Conservation (phyloP, 1,140 invertebrate species). For the Drosophila grimshawi region DNA sequence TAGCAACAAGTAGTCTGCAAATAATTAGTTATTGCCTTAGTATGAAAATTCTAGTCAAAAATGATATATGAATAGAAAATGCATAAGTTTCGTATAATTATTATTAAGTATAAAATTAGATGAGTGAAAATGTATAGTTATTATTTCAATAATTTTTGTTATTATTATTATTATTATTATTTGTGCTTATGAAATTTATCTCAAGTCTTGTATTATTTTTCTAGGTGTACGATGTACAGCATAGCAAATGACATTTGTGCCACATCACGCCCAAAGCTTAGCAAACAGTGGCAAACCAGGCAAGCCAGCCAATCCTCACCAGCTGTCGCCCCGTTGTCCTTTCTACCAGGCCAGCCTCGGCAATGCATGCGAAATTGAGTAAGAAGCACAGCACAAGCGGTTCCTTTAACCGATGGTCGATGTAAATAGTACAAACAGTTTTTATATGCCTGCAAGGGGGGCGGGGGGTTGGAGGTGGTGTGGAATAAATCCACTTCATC, state of each 20-base stretch:
- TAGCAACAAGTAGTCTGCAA: too few species aligned
- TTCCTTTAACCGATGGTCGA: conserved; percentile 68
- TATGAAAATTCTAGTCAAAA: not conserved
- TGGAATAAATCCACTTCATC: conserved; percentile 60
- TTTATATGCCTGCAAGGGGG: not conserved
- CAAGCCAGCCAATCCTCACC: conserved; percentile 22
- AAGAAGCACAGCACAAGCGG: conserved; percentile 40
- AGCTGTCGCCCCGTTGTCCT: conserved; percentile 13
- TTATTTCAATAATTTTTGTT: too few species aligned
- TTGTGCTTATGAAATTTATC: too few species aligned
- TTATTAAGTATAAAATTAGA: too few species aligned
- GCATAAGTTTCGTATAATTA: too few species aligned
- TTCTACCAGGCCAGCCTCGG: conserved; percentile 21
- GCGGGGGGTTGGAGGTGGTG: conserved; percentile 3
- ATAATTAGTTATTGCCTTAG: not conserved
- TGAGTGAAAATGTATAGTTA: too few species aligned
- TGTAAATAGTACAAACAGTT: conserved; percentile 65
- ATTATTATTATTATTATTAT: too few species aligned
- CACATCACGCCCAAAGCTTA: conserved; percentile 59
- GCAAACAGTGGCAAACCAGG: conserved; percentile 40
- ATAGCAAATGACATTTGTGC: conserved; percentile 73
- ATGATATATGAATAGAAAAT: too few species aligned
- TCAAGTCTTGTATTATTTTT: not conserved
- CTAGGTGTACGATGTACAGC: conserved; percentile 3
- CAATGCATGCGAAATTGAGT: conserved; percentile 76